Percentiles rank a stretch among this genome's conserved stretches.
Conservation (phyloP, 64 coral and sea anemone genomes). For the Hydrozoanthus tunicans region DNA sequence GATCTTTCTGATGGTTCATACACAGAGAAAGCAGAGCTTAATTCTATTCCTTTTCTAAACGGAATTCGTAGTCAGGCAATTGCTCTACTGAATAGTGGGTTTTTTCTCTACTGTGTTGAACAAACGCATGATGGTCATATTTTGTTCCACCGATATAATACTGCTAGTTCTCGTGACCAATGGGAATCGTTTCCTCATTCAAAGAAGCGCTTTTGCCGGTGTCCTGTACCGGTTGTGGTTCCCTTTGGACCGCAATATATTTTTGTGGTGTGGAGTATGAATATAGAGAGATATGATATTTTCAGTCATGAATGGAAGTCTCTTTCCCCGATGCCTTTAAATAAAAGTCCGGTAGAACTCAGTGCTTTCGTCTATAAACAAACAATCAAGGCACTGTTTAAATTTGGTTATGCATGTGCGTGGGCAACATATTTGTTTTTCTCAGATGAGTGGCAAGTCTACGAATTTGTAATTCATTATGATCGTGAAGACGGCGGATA, state of each 20-base stretch:
- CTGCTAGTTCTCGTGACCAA: neutral
- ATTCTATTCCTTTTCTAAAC: neutral
- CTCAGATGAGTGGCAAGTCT: neutral
- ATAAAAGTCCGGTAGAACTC: neutral
- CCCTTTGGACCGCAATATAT: neutral
- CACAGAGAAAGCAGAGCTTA: neutral
- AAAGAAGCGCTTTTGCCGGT: neutral
- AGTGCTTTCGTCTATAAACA: neutral
- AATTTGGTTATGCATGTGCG: neutral
- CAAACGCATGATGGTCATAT: constrained; percentile 21
- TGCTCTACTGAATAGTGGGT: neutral
- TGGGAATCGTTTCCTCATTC: constrained; percentile 8
- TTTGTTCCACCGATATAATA: constrained; percentile 30
- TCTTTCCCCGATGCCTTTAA: neutral
- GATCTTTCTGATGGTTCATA: constrained; percentile 3
- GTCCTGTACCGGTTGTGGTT: neutral
- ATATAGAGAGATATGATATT: constrained; percentile 1
- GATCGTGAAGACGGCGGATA: neutral
- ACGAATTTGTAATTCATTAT: neutral
- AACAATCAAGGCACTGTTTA: neutral
- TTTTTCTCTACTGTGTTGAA: constrained; percentile 2
- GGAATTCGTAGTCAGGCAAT: neutral
- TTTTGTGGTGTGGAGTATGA: neutral
- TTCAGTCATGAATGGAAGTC: neutral
- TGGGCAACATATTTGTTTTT: neutral